These are phyloP conservation scores for Actinernus sp. DNA, from an alignment of 92 coral and sea anemone genomes.

Conservation along the genomic window DNA sequence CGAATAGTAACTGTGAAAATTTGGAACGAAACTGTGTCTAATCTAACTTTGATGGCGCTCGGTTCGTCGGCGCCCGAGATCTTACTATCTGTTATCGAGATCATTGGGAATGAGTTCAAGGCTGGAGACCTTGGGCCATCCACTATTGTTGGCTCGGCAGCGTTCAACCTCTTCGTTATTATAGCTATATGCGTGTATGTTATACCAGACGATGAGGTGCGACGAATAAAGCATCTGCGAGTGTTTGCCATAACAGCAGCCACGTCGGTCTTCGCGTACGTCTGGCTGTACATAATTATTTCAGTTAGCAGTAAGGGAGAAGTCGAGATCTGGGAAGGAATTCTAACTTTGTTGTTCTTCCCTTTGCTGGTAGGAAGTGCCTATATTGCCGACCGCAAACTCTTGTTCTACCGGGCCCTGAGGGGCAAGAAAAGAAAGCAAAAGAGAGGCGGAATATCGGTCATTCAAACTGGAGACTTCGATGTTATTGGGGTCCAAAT, in stretches of 20 bases:
- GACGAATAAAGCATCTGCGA: slow-evolving; percentile 95
- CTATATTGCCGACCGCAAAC: slow-evolving; percentile 89
- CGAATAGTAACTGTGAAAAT: slow-evolving; percentile 93
- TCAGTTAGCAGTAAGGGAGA: slow-evolving; percentile 77
- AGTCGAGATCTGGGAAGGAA: slow-evolving; percentile 90
- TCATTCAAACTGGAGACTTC: slow-evolving; percentile 96
- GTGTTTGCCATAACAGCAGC: slow-evolving; percentile 97
- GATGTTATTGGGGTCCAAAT: slow-evolving; percentile 94
- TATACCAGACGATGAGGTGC: slow-evolving; percentile 93
- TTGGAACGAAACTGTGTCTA: slow-evolving; percentile 99
- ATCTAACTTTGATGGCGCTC: slow-evolving; percentile 97
- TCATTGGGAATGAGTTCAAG: slow-evolving; percentile 84
- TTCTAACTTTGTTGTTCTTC: slow-evolving; percentile 88
- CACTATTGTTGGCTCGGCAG: slow-evolving; percentile 98
- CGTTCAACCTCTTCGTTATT: slow-evolving; percentile 95
- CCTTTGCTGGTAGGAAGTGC: slow-evolving; percentile 87
- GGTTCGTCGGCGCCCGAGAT: slow-evolving; percentile 99
- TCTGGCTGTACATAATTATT: slow-evolving; percentile 91
- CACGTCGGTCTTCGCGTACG: slow-evolving; percentile 90
- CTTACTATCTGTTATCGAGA: slow-evolving; percentile 93
- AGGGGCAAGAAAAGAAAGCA: slow-evolving; percentile 87
- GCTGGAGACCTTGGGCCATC: slow-evolving; percentile 99
- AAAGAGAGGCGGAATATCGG: slow-evolving; percentile 92
- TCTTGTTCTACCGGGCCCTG: slow-evolving; percentile 94
- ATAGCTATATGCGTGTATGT: slow-evolving; percentile 96